These are phyloP conservation scores for Malacosoma neustria DNA, from an alignment of 2,888 invertebrate genomes.

Conservation along the genomic window DNA sequence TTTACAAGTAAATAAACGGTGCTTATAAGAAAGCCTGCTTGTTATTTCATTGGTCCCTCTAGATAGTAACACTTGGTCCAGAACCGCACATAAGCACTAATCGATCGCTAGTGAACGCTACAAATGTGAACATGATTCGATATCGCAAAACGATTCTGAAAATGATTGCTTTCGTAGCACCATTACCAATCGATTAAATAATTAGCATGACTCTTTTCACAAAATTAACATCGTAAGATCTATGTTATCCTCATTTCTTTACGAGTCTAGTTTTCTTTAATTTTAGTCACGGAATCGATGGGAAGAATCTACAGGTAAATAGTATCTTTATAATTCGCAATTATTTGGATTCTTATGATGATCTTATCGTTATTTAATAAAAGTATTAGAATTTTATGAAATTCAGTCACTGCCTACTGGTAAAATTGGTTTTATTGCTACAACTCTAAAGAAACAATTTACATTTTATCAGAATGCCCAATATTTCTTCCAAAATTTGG, in stretches of 20 bases:
- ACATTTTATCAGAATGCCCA: conserved; percentile 47
- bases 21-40: too few relatives aligned
- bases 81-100: conserved; percentile 45
- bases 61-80: conserved; percentile 19
- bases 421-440: conserved; percentile 59
- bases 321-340: conserved; percentile 28
- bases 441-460: conserved; percentile 63
- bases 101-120: conserved; percentile 51
- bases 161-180: conserved; percentile 54
- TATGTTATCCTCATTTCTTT: conserved; percentile 47
- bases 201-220: conserved; percentile 40
- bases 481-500: conserved; percentile 32
- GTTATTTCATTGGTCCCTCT: too few relatives aligned
- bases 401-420: conserved; percentile 70
- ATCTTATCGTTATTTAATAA: conserved; percentile 53
- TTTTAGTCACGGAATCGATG: conserved; percentile 40
- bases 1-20: too few relatives aligned
- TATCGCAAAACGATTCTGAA: conserved; percentile 27
- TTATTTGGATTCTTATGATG: conserved; percentile 45
- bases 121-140: conserved; percentile 43
- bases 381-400: conserved; percentile 64
- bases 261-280: conserved; percentile 44
- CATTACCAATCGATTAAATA: conserved; percentile 53
- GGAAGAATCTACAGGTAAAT: conserved; percentile 34
- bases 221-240: conserved; percentile 46